Evolutionary conservation across 1,140 invertebrate species (phyloP), one percentile per base, ranked within the genome.

Genomic region (Philaenus spumarius): DNA sequence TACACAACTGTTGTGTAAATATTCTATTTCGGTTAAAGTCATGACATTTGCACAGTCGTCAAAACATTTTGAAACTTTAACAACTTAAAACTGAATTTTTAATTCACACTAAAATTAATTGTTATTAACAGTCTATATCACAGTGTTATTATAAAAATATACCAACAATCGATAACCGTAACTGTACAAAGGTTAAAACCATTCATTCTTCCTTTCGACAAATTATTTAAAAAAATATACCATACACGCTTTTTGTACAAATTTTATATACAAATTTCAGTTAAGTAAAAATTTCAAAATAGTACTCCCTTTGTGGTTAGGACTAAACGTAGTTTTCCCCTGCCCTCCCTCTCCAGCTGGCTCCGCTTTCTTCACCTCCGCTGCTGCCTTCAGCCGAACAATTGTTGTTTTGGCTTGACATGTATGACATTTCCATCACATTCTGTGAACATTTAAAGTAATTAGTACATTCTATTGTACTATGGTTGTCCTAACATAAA

Each of bases 391-490:
- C 64, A 20, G 66, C 54, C 62, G 70, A 76, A 62, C 73, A 73
- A 68, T 80, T 80, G 76, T 81, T 80, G 72, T 80, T 80, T 66
- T 80, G 78, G 40, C 78, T 76, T 64, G 78, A 75, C 64, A 79
- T 72, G 73, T 79, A 79, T 64, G 78, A 77, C 76, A 82, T 77
- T 75, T 82, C 80, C 73, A 82, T 80, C 66, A 61, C 61, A 61
- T 65, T 65, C 64, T 65, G 58, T 1, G 56, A 65, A 45, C 48
- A 55, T 14, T 9, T 14, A 54, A 30, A 30, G 3, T 30, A 30
- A 30, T n/a, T n/a, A n/a, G 26, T 30, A 4, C 9, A 30, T 4
- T 30, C 3, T 4, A 30, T 35, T 2, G 34, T 4, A 17, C 17
- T 37, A 4, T 7, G 5, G 5, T 30, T 52, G 19, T 15, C 7